phyloP scores from a whole-genome alignment of 1,140 invertebrate genomes.

The Mya arenaria region DNA sequence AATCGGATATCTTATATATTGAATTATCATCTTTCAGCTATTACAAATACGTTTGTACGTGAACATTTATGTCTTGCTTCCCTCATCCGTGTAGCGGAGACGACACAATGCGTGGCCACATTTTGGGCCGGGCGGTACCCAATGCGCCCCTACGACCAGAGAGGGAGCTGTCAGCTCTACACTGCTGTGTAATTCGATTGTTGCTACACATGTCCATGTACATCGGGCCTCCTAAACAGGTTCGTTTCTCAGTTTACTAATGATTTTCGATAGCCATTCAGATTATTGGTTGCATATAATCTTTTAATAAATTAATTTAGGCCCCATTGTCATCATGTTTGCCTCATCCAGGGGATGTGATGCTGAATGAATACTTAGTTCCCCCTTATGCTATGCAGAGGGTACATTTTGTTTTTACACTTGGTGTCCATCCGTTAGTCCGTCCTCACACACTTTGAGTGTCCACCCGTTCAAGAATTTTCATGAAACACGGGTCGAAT shows the following conservation, averaged over 20 bases:
- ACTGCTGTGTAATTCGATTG: conserved; percentile 62
- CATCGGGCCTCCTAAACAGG: conserved; percentile 54
- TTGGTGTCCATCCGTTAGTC: not conserved
- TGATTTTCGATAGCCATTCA: not conserved
- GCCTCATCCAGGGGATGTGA: not conserved
- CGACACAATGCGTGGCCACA: conserved; percentile 62
- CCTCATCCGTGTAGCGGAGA: not conserved
- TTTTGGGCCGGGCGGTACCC: conserved; percentile 64
- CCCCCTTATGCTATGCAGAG: not conserved
- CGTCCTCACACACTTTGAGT: no score
- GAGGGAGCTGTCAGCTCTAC: conserved; percentile 59
- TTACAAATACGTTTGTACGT: not conserved
- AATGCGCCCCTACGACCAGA: conserved; percentile 55
- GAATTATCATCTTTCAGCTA: not conserved
- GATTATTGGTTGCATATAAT: not conserved
- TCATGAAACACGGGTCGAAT: no score
- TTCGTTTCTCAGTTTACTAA: not conserved
- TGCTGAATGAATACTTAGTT: not conserved
- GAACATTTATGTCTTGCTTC: not conserved
- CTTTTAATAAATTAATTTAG: not conserved
- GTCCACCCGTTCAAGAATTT: no score
- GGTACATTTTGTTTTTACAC: not conserved
- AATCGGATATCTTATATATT: not conserved
- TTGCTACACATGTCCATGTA: conserved; percentile 71
- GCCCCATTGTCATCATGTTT: not conserved